phyloP scores from a whole-genome alignment of 2,113 vertebrate genomes.

The Sula dactylatra region DNA sequence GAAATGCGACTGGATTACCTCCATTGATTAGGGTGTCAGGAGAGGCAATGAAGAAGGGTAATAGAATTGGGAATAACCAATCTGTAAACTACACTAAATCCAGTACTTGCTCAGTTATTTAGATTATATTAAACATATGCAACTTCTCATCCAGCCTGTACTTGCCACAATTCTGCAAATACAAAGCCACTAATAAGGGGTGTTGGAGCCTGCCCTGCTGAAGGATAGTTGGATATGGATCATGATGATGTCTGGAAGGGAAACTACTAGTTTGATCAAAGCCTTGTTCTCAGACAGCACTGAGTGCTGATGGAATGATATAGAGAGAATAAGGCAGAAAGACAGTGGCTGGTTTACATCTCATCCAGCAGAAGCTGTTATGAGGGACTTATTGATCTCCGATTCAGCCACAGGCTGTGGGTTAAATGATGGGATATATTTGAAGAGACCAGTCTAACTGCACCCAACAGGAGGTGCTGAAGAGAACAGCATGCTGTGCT shows the following conservation, averaged over 20 bases:
- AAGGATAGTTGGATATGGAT: constrained; percentile 56
- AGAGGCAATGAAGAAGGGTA: neutral
- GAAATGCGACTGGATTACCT: neutral
- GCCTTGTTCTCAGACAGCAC: neutral
- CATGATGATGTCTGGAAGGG: constrained; percentile 45
- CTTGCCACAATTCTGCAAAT: constrained; percentile 48
- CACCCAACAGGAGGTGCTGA: constrained; percentile 17
- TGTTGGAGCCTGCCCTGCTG: constrained; percentile 54
- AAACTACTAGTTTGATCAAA: constrained; percentile 62
- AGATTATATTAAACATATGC: constrained; percentile 21
- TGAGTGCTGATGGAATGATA: constrained; percentile 51
- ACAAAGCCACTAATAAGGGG: constrained; percentile 38
- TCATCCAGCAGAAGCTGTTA: constrained; percentile 9
- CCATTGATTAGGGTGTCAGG: neutral
- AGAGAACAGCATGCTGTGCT: neutral
- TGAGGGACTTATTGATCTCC: constrained; percentile 15
- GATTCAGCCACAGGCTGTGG: neutral
- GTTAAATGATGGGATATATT: neutral
- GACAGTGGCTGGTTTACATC: constrained; percentile 34
- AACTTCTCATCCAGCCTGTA: constrained; percentile 43
- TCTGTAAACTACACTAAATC: neutral
- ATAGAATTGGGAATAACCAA: neutral
- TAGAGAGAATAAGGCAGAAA: neutral
- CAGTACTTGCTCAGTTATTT: neutral
- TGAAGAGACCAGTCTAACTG: neutral